phyloP scores from a whole-genome alignment of 2,888 invertebrate species.

The Osedax fenrisi region DNA sequence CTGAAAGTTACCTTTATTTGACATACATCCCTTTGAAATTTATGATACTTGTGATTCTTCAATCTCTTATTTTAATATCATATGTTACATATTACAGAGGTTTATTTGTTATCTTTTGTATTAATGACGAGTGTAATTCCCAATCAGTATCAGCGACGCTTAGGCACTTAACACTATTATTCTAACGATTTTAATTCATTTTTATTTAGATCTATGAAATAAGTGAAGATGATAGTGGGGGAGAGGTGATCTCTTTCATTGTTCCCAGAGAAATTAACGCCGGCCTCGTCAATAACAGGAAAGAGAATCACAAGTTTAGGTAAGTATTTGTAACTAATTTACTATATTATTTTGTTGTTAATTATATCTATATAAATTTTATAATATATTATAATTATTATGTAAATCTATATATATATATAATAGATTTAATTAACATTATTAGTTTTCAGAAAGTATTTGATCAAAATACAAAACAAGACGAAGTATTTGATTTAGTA shows the following conservation, averaged over 20 bases:
- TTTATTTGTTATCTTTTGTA: no score
- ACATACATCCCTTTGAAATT: no score
- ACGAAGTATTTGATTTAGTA: conserved; percentile 49
- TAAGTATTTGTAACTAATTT: conserved; percentile 32
- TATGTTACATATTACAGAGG: no score
- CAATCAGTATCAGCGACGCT: no score
- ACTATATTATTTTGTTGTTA: not conserved
- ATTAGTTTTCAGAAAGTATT: conserved; percentile 49
- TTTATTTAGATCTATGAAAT: conserved; percentile 44
- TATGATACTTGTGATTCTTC: no score
- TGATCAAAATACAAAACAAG: conserved; percentile 47
- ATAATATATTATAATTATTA: no score
- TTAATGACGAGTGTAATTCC: no score
- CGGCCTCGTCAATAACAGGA: conserved; percentile 50
- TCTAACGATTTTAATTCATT: no score
- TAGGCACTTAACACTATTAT: not conserved
- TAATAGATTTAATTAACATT: no score
- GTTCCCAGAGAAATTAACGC: conserved; percentile 47
- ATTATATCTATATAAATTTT: not conserved
- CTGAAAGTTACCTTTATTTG: no score
- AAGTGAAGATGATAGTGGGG: conserved; percentile 43
- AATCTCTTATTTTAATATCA: no score
- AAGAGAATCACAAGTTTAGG: conserved; percentile 49
- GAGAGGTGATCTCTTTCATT: conserved; percentile 40
- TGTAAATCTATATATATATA: no score